Evolutionary conservation across 2,888 invertebrate genomes (phyloP).

Genomic region (Caenorhabditis wallacei): DNA sequence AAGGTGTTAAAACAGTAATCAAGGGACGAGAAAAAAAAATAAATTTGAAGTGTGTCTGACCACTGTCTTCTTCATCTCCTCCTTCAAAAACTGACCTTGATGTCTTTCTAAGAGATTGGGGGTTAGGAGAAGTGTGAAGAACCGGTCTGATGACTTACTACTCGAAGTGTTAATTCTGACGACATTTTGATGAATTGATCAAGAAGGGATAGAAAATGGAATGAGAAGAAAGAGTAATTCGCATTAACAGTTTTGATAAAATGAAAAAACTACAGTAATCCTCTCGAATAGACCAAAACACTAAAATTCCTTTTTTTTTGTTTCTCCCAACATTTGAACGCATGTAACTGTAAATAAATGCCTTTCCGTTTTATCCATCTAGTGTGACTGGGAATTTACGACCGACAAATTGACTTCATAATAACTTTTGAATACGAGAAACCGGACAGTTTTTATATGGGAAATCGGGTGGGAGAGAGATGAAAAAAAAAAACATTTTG

Average conservation of each 20-base stretch:
- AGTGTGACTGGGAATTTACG: conserved; percentile 39
- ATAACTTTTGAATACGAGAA: conserved; percentile 15
- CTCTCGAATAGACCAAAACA: conserved; percentile 8
- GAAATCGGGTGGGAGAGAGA: background rate
- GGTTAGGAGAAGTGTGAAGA: conserved; percentile 3
- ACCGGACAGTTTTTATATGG: conserved; percentile 9
- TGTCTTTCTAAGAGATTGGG: background rate
- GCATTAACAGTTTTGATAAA: background rate
- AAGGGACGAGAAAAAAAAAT: background rate
- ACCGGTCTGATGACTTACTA: conserved; percentile 18
- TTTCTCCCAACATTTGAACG: conserved; percentile 19
- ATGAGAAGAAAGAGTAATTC: background rate
- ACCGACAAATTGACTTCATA: conserved; percentile 52
- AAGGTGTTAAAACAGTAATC: too few species aligned
- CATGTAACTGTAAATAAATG: conserved; percentile 46
- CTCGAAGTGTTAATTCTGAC: conserved; percentile 30
- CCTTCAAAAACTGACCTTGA: conserved; percentile 3
- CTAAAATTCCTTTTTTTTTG: too few species aligned
- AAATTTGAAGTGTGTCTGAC: background rate
- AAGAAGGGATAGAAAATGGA: background rate
- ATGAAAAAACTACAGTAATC: background rate
- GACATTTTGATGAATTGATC: conserved; percentile 28
- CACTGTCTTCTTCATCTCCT: too few species aligned
- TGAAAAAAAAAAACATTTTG: conserved; percentile 13
- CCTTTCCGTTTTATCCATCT: background rate